A percentile compares a stretch with the other conserved stretches of the same genome.
phyloP scores from a whole-genome alignment of 2,113 vertebrate genomes.

The Pitta sordida region DNA sequence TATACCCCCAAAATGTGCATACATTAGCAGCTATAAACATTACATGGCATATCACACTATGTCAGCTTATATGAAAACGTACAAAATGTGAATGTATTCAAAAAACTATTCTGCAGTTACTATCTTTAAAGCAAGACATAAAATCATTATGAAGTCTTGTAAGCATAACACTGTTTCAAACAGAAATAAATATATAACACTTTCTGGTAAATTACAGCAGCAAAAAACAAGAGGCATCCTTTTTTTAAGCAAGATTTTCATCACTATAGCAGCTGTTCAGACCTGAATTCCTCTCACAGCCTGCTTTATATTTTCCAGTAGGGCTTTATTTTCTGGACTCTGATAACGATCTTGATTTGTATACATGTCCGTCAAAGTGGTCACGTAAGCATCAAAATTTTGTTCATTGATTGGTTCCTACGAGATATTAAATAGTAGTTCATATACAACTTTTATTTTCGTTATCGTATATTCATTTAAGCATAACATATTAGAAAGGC shows the following conservation, averaged over 20 bases:
- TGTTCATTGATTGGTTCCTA: conserved; percentile 98
- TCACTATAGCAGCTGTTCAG: conserved; percentile 80
- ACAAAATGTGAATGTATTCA: conserved; percentile 98
- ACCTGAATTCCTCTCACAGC: conserved; percentile 99
- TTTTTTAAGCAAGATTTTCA: conserved; percentile 77
- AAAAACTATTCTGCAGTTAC: conserved; percentile 92
- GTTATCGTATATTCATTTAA: conserved; percentile 76
- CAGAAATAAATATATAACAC: conserved; percentile 91
- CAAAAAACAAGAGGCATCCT: conserved; percentile 83
- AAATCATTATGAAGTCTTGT: conserved; percentile 87
- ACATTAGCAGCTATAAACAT: conserved; percentile 96
- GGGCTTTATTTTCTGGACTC: conserved; percentile 97
- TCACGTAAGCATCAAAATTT: conserved; percentile 99
- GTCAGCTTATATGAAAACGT: conserved; percentile 98
- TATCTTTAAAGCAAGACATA: conserved; percentile 91
- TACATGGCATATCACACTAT: conserved; percentile 90
- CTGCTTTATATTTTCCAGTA: conserved; percentile 99
- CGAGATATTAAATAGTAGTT: conserved; percentile 82
- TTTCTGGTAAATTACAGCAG: conserved; percentile 89
- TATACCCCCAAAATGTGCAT: conserved; percentile 94
- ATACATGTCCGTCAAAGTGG: conserved; percentile 98
- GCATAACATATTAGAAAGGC: conserved; percentile 71
- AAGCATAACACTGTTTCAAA: conserved; percentile 88
- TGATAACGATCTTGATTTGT: conserved; percentile 98
- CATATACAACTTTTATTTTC: conserved; percentile 78